A percentile compares a stretch with the other conserved stretches of the same genome.
phyloP scores from a whole-genome alignment of 2,113 vertebrate genomes.

The Oryzias woworae region DNA sequence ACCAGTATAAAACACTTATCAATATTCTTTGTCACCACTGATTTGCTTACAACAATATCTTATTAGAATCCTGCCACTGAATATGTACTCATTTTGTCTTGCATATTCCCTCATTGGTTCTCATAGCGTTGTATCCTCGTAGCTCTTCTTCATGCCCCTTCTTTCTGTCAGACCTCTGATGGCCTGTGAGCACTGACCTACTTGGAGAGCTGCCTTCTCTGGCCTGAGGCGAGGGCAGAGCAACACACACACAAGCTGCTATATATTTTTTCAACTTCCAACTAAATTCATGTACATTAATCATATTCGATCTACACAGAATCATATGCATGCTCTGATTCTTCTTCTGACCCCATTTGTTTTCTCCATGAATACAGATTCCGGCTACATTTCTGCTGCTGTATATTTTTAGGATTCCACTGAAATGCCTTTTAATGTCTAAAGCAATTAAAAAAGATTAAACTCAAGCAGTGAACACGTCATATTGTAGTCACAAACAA shows the following conservation, averaged over 20 bases:
- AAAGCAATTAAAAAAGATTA: too few species aligned
- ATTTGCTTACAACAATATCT: too few species aligned
- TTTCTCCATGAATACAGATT: not conserved
- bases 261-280: not conserved
- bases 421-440: too few species aligned
- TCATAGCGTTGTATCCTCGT: conserved; percentile 6
- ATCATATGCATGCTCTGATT: conserved; percentile 39
- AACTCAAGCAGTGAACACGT: too few species aligned
- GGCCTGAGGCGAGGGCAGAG: conserved; percentile 34
- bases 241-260: conserved; percentile 2
- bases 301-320: conserved; percentile 31
- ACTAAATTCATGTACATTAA: conserved; percentile 32
- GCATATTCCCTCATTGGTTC: not conserved
- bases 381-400: too few species aligned
- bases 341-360: conserved; percentile 42
- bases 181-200: conserved; percentile 53
- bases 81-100: too few species aligned
- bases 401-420: too few species aligned
- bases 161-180: conserved; percentile 34
- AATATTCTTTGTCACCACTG: too few species aligned
- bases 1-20: too few species aligned
- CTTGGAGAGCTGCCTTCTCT: conserved; percentile 45
- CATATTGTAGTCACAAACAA: too few species aligned
- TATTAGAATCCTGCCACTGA: too few species aligned
- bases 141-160: conserved; percentile 2